phyloP scores from a whole-genome alignment of 2,113 vertebrate genomes.

The Garra rufa region DNA sequence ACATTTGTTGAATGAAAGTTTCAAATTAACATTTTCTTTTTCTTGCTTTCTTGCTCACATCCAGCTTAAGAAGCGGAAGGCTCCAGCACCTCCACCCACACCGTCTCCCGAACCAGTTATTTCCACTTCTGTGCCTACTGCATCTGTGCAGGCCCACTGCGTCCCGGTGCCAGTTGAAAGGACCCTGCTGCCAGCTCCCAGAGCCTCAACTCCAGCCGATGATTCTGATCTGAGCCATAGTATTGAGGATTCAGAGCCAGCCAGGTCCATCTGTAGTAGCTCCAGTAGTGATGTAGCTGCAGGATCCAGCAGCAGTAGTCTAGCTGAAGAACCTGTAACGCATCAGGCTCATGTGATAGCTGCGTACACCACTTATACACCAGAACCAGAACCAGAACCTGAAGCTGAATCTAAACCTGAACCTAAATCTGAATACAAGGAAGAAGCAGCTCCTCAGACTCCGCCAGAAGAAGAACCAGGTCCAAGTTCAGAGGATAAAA shows the following conservation, averaged over 20 bases:
- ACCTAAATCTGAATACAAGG: slow-evolving; percentile 21
- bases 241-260: slow-evolving; percentile 78
- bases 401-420: slow-evolving; percentile 14
- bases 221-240: slow-evolving; percentile 81
- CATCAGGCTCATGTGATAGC: slow-evolving; percentile 10
- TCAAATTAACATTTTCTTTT: too few species aligned
- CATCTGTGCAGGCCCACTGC: slow-evolving; percentile 42
- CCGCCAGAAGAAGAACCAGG: slow-evolving; percentile 61
- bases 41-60: slow-evolving; percentile 64
- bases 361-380: background rate
- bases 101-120: slow-evolving; percentile 46
- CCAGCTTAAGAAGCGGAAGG: slow-evolving; percentile 89
- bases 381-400: background rate
- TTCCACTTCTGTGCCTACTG: slow-evolving; percentile 58
- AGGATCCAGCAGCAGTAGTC: slow-evolving; percentile 71
- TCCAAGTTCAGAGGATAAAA: slow-evolving; percentile 56
- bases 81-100: slow-evolving; percentile 80
- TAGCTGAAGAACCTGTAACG: slow-evolving; percentile 59
- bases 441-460: background rate
- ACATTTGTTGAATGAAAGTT: background rate
- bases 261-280: slow-evolving; percentile 71
- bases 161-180: slow-evolving; percentile 56
- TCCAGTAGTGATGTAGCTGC: slow-evolving; percentile 69
- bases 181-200: slow-evolving; percentile 70
- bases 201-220: slow-evolving; percentile 68